phyloP scores from a whole-genome alignment of 2,797 vertebrate genomes.

The Sitta carolinensis region DNA sequence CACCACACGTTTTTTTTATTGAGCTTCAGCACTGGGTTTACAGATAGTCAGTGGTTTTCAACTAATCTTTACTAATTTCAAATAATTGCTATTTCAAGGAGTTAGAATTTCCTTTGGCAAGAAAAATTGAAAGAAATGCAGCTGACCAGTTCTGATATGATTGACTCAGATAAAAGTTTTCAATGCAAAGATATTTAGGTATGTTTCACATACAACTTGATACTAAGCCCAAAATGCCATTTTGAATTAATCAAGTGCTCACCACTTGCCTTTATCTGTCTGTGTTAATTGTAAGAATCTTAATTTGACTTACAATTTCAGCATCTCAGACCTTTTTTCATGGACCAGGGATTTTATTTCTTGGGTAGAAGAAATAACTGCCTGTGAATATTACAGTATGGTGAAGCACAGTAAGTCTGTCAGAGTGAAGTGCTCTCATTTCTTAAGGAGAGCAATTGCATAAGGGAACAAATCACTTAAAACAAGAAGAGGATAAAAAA shows the following conservation, averaged over 20 bases:
- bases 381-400: not conserved
- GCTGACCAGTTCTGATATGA: not conserved
- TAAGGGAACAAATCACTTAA: not conserved
- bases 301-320: not conserved
- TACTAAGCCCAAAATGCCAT: not conserved
- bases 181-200: not conserved
- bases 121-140: not conserved
- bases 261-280: not conserved
- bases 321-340: not conserved
- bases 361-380: not conserved
- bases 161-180: not conserved
- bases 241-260: not conserved
- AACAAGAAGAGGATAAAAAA: rapidly evolving
- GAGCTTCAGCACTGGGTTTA: rapidly evolving
- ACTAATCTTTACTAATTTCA: not conserved
- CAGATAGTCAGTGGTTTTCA: not conserved
- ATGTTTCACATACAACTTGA: not conserved
- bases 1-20: not conserved
- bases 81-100: not conserved
- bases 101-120: not conserved
- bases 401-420: not conserved
- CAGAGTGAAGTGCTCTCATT: not conserved
- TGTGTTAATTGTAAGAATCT: not conserved
- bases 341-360: not conserved
- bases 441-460: not conserved